Base-by-base conservation (phyloP, 2,888 invertebrate species). In the Drosophila picticornis region DNA sequence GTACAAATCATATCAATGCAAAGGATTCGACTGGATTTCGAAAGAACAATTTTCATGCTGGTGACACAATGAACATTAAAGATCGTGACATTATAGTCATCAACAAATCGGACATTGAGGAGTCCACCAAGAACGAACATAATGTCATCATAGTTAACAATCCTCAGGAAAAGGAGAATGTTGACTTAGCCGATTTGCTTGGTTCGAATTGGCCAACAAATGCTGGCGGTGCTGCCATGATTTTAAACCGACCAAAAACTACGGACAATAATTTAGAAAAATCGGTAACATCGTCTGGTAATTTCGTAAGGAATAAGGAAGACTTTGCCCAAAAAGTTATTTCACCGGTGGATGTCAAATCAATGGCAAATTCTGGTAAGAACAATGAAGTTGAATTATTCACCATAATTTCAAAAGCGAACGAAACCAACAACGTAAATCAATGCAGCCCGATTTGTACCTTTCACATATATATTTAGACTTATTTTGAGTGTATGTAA, bases 201-300 rank as follows among this genome's bases (percentile, higher is more conserved):
- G 93, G 92, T 13, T 68, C 78, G 9, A 90, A 92, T 79, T 93
- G 93, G 93, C 93, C 93, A 38, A 81, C 74, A 27, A 88, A 80
- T 53, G 93, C 92, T 9, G 93, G 93, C 22, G 91, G 90, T 36
- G 89, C 91, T 31, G 93, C 91, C n/a, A 69, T 78, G 56, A 91
- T 93, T 31, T 79, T 93, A 40, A 93, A 93, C 58, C 84, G 84
- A 63, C 13, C 40, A 11, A 82, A 80, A 32, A n/a, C 61, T 16
- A 56, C 29, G 22, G 70, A 62, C 9, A 64, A 59, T 50, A 75
- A 78, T 31, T 43, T 68, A 10, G 79, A 86, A 38, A 58, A 70
- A 48, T 25, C 46, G 16, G 2, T 31, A 31, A 9, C 31, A n/a
- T 22, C 40, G 7, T n/a, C 16, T 11, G 70, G n/a, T 4, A 34